These are phyloP conservation scores for Ceriagrion tenellum DNA, from an alignment of 2,888 invertebrate species.

Conservation along the genomic window DNA sequence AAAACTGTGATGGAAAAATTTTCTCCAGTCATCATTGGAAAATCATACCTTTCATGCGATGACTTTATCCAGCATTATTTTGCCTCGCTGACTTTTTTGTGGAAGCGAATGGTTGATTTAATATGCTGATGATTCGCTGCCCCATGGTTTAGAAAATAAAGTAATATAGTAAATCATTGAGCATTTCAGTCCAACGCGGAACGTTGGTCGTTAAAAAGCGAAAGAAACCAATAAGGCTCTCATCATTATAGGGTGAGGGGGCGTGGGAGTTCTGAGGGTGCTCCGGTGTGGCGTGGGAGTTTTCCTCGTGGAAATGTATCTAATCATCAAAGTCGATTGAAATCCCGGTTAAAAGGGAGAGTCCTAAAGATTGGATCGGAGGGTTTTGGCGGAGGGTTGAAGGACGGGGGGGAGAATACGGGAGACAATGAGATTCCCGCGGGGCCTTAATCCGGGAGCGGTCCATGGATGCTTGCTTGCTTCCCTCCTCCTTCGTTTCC, in stretches of 20 bases:
- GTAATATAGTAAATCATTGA: too few relatives aligned
- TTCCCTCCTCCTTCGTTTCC: neutral
- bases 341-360: neutral
- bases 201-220: neutral
- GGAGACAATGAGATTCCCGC: neutral
- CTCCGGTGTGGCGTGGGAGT: neutral
- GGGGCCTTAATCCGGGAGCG: neutral
- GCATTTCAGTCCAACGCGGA: neutral
- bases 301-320: neutral
- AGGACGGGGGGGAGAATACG: neutral
- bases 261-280: too few relatives aligned
- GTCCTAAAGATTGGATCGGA: neutral
- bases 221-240: neutral
- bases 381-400: neutral
- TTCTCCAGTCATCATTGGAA: too few relatives aligned
- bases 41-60: too few relatives aligned
- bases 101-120: neutral
- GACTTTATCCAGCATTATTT: neutral
- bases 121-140: neutral
- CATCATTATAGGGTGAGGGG: neutral
- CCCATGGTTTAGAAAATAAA: neutral
- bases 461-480: neutral
- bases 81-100: neutral
- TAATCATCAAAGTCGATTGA: slow-evolving; percentile 8
- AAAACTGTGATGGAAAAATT: too few relatives aligned